Percentiles rank a stretch among this genome's conserved stretches.
Evolutionary conservation across 1,140 invertebrate species (phyloP).

Genomic region (Pararge aegeria): DNA sequence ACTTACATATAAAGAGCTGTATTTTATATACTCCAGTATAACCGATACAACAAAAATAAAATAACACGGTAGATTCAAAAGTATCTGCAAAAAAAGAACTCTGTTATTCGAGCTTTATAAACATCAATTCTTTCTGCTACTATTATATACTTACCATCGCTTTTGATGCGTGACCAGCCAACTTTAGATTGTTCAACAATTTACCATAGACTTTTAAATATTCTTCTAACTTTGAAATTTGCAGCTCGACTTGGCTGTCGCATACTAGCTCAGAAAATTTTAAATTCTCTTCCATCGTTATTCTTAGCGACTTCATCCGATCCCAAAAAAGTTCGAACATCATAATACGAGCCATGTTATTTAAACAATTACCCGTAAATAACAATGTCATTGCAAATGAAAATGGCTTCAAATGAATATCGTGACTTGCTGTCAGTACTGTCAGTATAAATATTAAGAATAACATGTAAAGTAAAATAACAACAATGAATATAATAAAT

Average conservation of each 20-base stretch:
- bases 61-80: background rate
- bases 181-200: background rate
- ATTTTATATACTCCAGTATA: background rate
- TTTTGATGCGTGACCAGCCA: background rate
- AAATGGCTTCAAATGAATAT: too few species aligned
- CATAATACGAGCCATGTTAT: background rate
- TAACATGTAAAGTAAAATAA: background rate
- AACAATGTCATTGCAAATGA: background rate
- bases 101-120: too few species aligned
- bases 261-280: background rate
- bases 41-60: background rate
- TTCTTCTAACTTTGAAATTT: background rate
- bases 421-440: too few species aligned
- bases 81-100: background rate
- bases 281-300: background rate
- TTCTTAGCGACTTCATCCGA: background rate
- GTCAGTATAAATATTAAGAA: background rate
- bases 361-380: background rate
- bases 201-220: background rate
- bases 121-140: too few species aligned
- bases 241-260: background rate
- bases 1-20: background rate
- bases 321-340: slow-evolving; percentile 1
- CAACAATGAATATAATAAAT: background rate
- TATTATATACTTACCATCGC: background rate